Conservation (phyloP, 2,888 invertebrate species). For the Acleris laterana region DNA sequence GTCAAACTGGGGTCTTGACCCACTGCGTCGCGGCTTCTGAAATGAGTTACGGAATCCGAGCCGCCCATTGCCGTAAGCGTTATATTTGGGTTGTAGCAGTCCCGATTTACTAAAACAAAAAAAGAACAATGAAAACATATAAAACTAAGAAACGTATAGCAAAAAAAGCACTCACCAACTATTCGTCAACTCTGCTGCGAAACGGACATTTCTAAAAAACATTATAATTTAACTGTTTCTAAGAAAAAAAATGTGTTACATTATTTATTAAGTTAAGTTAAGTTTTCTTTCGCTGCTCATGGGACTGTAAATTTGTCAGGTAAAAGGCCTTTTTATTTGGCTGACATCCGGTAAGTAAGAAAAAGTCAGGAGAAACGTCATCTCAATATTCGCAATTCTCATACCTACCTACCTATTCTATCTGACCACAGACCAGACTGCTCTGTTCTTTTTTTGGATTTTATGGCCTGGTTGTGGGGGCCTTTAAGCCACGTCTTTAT, state of each 20-base stretch:
- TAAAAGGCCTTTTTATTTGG: slow-evolving; percentile 9
- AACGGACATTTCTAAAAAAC: slow-evolving; percentile 74
- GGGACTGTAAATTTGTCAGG: slow-evolving; percentile 17
- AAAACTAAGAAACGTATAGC: slow-evolving; percentile 29
- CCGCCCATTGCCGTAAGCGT: slow-evolving; percentile 46
- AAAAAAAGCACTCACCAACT: slow-evolving; percentile 58
- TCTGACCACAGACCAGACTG: too few species aligned
- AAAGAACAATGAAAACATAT: slow-evolving; percentile 31
- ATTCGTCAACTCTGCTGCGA: slow-evolving; percentile 65
- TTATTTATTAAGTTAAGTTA: slow-evolving; percentile 22
- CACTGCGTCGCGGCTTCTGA: slow-evolving; percentile 61
- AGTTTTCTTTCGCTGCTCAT: neutral
- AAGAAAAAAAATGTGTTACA: slow-evolving; percentile 17
- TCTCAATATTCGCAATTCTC: too few species aligned
- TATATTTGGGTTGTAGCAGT: slow-evolving; percentile 50
- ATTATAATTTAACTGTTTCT: slow-evolving; percentile 55
- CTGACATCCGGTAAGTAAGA: neutral
- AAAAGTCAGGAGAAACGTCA: neutral
- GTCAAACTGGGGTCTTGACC: slow-evolving; percentile 53
- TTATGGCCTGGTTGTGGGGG: too few species aligned
- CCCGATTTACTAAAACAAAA: slow-evolving; percentile 52
- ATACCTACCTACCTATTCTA: too few species aligned
- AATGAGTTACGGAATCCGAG: slow-evolving; percentile 65
- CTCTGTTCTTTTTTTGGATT: too few species aligned
- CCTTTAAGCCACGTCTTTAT: too few species aligned